Percentiles rank a stretch among this genome's conserved stretches.
Evolutionary conservation across 2,113 vertebrate genomes (phyloP).

Genomic region (Corynorhinus townsendii): DNA sequence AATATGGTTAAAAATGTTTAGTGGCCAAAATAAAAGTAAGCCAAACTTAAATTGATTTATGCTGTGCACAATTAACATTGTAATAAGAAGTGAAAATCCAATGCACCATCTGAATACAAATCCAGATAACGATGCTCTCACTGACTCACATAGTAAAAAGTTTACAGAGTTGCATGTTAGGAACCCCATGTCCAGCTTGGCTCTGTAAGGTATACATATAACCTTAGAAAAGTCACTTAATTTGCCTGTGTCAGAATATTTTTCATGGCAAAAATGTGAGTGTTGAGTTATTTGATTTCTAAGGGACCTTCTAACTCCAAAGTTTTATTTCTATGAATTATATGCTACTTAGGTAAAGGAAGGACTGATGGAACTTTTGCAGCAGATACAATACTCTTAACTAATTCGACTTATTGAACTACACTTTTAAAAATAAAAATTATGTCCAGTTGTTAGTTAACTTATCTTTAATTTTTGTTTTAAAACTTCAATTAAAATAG

Average conservation of each 20-base stretch:
- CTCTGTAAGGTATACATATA: neutral
- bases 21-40: neutral
- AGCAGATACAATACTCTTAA: neutral
- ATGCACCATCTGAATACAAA: neutral
- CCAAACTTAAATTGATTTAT: neutral
- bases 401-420: neutral
- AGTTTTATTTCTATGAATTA: neutral
- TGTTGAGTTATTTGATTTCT: neutral
- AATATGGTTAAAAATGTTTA: neutral
- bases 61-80: neutral
- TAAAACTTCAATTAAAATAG: conserved; percentile 8
- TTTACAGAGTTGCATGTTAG: neutral
- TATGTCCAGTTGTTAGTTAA: neutral
- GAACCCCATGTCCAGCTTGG: neutral
- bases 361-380: neutral
- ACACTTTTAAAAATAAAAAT: conserved; percentile 21
- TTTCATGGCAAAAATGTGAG: conserved; percentile 9
- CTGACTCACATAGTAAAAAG: neutral
- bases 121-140: neutral
- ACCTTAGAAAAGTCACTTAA: conserved; percentile 18
- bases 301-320: neutral
- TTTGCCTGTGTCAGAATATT: neutral
- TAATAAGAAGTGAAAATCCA: neutral
- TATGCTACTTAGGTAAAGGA: neutral
- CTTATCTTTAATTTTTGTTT: neutral